Evolutionary conservation across 1,140 invertebrate species (phyloP).

Genomic region (Leptinotarsa defecta): DNA sequence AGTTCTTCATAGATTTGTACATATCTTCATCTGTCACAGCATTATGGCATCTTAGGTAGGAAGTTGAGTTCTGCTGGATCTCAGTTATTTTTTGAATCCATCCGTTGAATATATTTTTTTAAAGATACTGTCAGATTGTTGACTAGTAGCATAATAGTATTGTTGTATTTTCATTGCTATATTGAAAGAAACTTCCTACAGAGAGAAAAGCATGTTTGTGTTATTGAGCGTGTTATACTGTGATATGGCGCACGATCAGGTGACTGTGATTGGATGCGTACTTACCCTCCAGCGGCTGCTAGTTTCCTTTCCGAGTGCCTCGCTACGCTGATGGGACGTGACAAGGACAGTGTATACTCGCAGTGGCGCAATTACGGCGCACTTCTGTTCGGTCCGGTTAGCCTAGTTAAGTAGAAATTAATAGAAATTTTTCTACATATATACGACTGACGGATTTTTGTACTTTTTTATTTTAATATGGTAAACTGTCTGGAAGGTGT

Average conservation of each 20-base stretch:
- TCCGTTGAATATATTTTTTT: not conserved
- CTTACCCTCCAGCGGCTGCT: slow-evolving; percentile 55
- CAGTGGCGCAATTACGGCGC: slow-evolving; percentile 37
- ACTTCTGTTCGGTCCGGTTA: slow-evolving; percentile 49
- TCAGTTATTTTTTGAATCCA: not conserved
- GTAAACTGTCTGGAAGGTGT: not conserved
- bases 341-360: slow-evolving; percentile 51
- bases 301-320: slow-evolving; percentile 56
- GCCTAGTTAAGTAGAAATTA: slow-evolving; percentile 50
- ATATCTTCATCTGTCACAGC: slow-evolving; percentile 1
- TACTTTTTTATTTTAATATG: not conserved
- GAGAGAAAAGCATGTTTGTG: slow-evolving; percentile 44
- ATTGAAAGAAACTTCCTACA: not conserved
- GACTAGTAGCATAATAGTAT: not conserved
- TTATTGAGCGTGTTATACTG: slow-evolving; percentile 53
- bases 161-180: slow-evolving; percentile 4
- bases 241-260: slow-evolving; percentile 58
- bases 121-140: not conserved
- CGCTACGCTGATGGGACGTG: slow-evolving; percentile 55
- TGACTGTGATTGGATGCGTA: slow-evolving; percentile 56
- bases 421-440: slow-evolving; percentile 43
- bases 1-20: not conserved
- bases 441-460: slow-evolving; percentile 43
- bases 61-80: not conserved
- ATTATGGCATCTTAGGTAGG: not conserved